Percentiles rank a stretch among this genome's conserved stretches.
These are phyloP conservation scores for Pachycephus smyrnensis DNA, from an alignment of 2,888 invertebrate genomes.

Conservation along the genomic window DNA sequence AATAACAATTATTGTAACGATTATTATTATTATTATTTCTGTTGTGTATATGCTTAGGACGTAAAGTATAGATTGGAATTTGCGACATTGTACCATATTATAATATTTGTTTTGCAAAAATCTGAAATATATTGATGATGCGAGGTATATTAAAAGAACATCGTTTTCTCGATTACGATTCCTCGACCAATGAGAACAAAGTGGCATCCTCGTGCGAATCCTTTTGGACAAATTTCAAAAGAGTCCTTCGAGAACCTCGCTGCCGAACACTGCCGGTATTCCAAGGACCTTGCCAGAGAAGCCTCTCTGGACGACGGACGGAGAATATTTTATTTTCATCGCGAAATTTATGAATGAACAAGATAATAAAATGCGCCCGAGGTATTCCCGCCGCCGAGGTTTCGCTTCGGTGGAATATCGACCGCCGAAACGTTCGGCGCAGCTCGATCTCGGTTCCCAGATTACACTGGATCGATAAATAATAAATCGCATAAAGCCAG, in stretches of 20 bases:
- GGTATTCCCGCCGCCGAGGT: slow-evolving; percentile 40
- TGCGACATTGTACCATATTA: slow-evolving; percentile 50
- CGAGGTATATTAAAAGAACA: slow-evolving; percentile 38
- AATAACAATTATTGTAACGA: slow-evolving; percentile 16
- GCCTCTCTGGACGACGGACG: too few relatives aligned
- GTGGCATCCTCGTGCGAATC: not conserved
- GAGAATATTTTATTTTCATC: slow-evolving; percentile 56
- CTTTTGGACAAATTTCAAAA: too few relatives aligned
- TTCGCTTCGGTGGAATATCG: slow-evolving; percentile 43
- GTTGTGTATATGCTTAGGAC: slow-evolving; percentile 47
- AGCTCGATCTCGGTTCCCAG: slow-evolving; percentile 41
- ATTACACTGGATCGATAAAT: slow-evolving; percentile 51
- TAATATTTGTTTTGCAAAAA: slow-evolving; percentile 59
- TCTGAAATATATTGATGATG: slow-evolving; percentile 59
- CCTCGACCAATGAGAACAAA: not conserved
- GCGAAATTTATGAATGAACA: slow-evolving; percentile 62
- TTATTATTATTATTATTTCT: slow-evolving; percentile 13
- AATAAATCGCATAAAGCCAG: slow-evolving; percentile 33
- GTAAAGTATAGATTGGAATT: not conserved
- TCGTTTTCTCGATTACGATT: slow-evolving; percentile 17
- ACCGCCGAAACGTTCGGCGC: slow-evolving; percentile 33
- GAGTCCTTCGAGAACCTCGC: not conserved
- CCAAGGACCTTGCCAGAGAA: too few relatives aligned
- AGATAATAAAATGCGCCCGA: slow-evolving; percentile 59
- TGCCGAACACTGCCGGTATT: too few relatives aligned